Base-by-base conservation (phyloP, 2,888 invertebrate species). In the Nephrotoma appendiculata region DNA sequence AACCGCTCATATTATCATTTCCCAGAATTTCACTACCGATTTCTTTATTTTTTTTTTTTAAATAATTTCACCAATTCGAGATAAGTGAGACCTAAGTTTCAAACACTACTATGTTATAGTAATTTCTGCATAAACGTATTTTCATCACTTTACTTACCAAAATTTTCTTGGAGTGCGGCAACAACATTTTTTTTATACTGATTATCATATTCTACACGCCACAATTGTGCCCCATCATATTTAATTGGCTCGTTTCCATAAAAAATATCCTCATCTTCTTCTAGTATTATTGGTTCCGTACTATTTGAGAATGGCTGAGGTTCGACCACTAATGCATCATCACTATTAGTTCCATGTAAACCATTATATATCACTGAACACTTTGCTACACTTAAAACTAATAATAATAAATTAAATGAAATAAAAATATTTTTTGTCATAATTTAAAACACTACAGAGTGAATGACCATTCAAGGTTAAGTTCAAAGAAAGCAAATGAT, bases 171-270 rank as follows among this genome's bases (percentile, higher is more conserved):
- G 86, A 95, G 90, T 88, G 92, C 92, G 71, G 92, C 90, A 87
- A 94, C 91, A 89, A 91, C 91, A 89, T 90, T 92, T 90, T 92
- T 92, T 88, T 93, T 93, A 89, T 91, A 93, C 88, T 93, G 92
- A 52, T 92, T 92, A 86, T 92, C 92, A 12, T 93, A 92, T 6
- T 90, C 91, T 83, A 96, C 94, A 89, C 95, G 94, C 95, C 96
- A 96, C 15, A 96, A 91, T 91, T 97, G 96, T 19, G 95, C 94
- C 2, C 96, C 96, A 86, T 94, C 93, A 90, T 96, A 97, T 86
- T 94, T 94, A 83, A 95, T 92, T 87, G 90, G 88, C 86, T 89
- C 86, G 83, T 42, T 87, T 71, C 87, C 87, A 83, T 86, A 48
- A 52, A 48, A 42, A 41, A 44, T 11, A 85, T 87, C 57, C 31